These are phyloP conservation scores for Mactra quadrangularis DNA, from an alignment of 1,140 invertebrate species.

Conservation along the genomic window DNA sequence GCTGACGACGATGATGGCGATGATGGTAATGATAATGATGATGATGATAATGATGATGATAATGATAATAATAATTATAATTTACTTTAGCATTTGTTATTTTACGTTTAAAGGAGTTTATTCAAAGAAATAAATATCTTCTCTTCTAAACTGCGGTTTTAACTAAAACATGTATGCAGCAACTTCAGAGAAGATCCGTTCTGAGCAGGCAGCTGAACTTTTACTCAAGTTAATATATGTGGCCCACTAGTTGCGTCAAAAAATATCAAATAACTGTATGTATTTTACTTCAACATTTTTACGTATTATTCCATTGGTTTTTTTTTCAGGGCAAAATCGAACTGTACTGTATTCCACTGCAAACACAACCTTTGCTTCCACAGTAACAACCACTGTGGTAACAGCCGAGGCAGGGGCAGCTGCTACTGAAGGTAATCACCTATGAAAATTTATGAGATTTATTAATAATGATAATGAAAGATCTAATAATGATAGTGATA, in stretches of 20 bases:
- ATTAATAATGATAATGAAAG: conserved; percentile 31
- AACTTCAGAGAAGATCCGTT: too few relatives aligned
- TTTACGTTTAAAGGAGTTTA: too few relatives aligned
- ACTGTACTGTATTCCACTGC: conserved; percentile 24
- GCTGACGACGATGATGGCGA: too few relatives aligned
- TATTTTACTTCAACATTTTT: conserved; percentile 36
- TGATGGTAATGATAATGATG: too few relatives aligned
- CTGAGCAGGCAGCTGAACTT: too few relatives aligned
- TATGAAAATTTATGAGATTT: conserved; percentile 35
- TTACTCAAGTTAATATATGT: conserved; percentile 13
- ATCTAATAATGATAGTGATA: conserved; percentile 27
- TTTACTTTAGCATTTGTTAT: too few relatives aligned
- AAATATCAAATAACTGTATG: conserved; percentile 37
- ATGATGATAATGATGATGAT: too few relatives aligned
- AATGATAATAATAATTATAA: too few relatives aligned
- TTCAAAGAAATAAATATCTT: too few relatives aligned
- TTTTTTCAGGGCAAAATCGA: conserved; percentile 25
- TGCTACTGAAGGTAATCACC: conserved; percentile 45
- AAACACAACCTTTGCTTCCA: conserved; percentile 17
- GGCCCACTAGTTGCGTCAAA: conserved; percentile 21
- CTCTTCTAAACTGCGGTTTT: too few relatives aligned
- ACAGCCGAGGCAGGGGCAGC: conserved; percentile 45
- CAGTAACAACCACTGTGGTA: conserved; percentile 19
- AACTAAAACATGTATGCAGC: too few relatives aligned
- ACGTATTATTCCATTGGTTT: conserved; percentile 33